Evolutionary conservation across 2,888 invertebrate species (phyloP).

Genomic region (Cheilosia soror): DNA sequence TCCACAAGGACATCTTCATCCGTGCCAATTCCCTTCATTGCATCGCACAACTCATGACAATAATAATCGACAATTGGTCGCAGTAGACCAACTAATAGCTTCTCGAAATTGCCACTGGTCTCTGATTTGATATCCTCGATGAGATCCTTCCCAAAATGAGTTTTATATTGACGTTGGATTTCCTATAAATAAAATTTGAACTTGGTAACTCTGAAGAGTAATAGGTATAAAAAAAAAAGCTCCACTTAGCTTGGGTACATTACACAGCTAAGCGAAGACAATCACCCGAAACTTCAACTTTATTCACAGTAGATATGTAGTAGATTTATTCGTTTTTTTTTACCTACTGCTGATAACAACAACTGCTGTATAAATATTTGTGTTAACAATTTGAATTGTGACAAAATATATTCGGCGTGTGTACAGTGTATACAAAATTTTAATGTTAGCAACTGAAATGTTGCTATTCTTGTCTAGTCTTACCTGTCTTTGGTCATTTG

Average conservation of each 20-base stretch:
- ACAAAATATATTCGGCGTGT: no score
- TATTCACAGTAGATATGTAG: constrained; percentile 50
- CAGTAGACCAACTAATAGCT: constrained; percentile 92
- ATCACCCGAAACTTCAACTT: neutral
- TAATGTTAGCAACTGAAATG: no score
- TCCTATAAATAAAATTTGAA: constrained; percentile 76
- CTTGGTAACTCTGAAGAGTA: constrained; percentile 21
- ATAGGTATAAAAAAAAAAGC: neutral
- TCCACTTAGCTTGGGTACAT: neutral
- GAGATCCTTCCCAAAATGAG: constrained; percentile 87
- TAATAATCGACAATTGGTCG: constrained; percentile 93
- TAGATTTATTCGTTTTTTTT: neutral
- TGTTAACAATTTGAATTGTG: neutral
- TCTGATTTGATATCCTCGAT: constrained; percentile 94
- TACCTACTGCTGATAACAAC: neutral
- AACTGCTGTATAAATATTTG: constrained; percentile 26
- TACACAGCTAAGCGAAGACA: constrained; percentile 6
- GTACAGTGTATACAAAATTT: no score
- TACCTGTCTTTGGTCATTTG: constrained; percentile 93
- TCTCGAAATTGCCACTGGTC: constrained; percentile 94
- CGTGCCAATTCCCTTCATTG: constrained; percentile 93
- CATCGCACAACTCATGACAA: constrained; percentile 91
- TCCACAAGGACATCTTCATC: constrained; percentile 94
- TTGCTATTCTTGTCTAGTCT: constrained; percentile 83
- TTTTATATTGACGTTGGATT: constrained; percentile 83